phyloP scores from a whole-genome alignment of 2,113 vertebrate genomes.

The Gymnarchus niloticus region DNA sequence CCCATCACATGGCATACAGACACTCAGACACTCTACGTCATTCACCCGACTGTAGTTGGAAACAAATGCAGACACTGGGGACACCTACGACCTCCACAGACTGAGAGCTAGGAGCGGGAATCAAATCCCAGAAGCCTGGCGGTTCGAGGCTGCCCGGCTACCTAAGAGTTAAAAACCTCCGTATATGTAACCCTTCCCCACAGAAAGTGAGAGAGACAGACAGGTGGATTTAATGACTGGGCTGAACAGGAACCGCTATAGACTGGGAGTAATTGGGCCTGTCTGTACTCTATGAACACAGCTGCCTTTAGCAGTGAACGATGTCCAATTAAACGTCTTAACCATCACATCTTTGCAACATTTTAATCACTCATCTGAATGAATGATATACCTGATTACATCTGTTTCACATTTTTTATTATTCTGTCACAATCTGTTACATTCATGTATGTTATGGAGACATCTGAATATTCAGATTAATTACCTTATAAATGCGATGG shows the following conservation, averaged over 20 bases:
- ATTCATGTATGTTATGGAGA: constrained; percentile 49
- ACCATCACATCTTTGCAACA: constrained; percentile 36
- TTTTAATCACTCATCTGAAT: constrained; percentile 55
- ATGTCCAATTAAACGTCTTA: constrained; percentile 50
- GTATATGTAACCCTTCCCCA: background rate
- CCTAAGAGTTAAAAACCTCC: background rate
- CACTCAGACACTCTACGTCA: background rate
- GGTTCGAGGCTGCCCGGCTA: background rate
- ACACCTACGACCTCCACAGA: too few species aligned
- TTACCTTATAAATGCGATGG: constrained; percentile 43
- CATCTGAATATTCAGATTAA: constrained; percentile 41
- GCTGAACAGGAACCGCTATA: background rate
- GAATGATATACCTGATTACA: constrained; percentile 54
- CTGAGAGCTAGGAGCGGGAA: background rate
- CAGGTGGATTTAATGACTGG: background rate
- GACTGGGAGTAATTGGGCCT: background rate
- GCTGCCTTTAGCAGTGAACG: background rate
- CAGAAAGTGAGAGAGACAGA: background rate
- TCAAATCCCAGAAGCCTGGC: too few species aligned
- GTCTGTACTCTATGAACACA: background rate
- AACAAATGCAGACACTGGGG: too few species aligned
- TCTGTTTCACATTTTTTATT: constrained; percentile 52
- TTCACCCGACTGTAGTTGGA: too few species aligned
- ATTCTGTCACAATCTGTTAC: constrained; percentile 60
- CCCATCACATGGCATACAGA: background rate